Percentiles rank a stretch among this genome's conserved stretches.
phyloP scores from a whole-genome alignment of 2,113 vertebrate genomes.

The Pithys albifrons region DNA sequence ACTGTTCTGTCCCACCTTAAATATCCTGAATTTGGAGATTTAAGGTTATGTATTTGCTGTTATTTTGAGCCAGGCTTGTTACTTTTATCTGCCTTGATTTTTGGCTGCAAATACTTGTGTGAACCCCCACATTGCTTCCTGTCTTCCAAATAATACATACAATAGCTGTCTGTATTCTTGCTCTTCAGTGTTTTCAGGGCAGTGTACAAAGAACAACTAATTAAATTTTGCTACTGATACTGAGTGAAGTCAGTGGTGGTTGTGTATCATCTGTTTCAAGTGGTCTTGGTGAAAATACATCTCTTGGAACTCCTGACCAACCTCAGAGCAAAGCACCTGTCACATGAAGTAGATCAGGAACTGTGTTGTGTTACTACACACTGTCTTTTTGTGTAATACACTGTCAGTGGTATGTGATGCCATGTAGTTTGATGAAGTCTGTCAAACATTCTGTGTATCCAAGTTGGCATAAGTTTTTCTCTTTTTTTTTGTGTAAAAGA shows the following conservation, averaged over 20 bases:
- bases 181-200: not conserved
- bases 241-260: not conserved
- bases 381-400: not conserved
- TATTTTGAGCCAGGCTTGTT: not conserved
- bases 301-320: not conserved
- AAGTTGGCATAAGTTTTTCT: not conserved
- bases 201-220: not conserved
- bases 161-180: not conserved
- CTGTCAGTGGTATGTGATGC: not conserved
- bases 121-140: not conserved
- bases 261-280: not conserved
- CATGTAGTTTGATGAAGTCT: not conserved
- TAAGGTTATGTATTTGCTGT: not conserved
- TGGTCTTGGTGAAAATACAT: not conserved
- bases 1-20: not conserved
- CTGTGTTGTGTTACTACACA: not conserved
- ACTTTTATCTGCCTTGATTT: not conserved
- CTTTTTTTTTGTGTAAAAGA: not conserved
- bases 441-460: not conserved
- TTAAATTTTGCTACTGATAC: not conserved
- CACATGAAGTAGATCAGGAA: not conserved
- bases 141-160: not conserved
- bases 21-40: not conserved
- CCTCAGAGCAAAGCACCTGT: conserved; percentile 2
- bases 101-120: not conserved